Base-by-base conservation (phyloP, 2,113 vertebrate genomes). In the Corynorhinus townsendii region DNA sequence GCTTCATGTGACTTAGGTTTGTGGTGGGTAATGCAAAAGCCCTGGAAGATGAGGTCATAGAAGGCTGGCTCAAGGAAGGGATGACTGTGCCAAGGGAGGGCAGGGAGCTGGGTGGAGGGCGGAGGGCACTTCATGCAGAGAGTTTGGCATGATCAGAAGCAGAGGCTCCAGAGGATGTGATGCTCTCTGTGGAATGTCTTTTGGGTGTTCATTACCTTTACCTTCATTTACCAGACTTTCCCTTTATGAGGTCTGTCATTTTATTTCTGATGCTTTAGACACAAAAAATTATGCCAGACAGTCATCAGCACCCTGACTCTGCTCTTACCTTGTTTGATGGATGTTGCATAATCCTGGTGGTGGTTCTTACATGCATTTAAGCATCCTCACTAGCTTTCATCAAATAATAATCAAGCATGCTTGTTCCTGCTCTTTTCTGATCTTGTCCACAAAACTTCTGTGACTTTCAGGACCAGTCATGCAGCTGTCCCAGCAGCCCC, bases 381-480 rank as follows among this genome's bases (percentile, higher is more conserved):
- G 52, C 35, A n/a, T 62, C 43, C 26, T 85, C 28, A 1, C 20
- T 40, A 15, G 28, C 69, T 19, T 87, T 76, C 38, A 45, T 47
- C 24, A 73, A 88, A 26, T 47, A 66, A 14, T 45, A 33, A 35
- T 11, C 17, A 1, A 28, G 30, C 62, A 3, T 5, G 7, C 56
- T 12, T 52, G 43, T 86, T 49, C 40, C 66, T 66, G 1, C 86
- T 96, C 86, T 92, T 91, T 92, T 97, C 72, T 97, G 95, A 84
- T 95, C 77, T 77, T 94, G 45, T 95, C 91, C 96, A 87, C 98
- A 98, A 98, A 98, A 94, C 97, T 98, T 84, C 90, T 98, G 92
- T 97, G 82, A 83, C 97, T 98, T 97, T 97, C 98, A 96, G 98
- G 98, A 98, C 96, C 98, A 94, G 97, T 89, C 94, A 92, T 96